Percentiles rank a stretch among this genome's conserved stretches.
These are phyloP conservation scores for Schlechtendalia chinensis DNA, from an alignment of 1,140 invertebrate species.

Conservation along the genomic window DNA sequence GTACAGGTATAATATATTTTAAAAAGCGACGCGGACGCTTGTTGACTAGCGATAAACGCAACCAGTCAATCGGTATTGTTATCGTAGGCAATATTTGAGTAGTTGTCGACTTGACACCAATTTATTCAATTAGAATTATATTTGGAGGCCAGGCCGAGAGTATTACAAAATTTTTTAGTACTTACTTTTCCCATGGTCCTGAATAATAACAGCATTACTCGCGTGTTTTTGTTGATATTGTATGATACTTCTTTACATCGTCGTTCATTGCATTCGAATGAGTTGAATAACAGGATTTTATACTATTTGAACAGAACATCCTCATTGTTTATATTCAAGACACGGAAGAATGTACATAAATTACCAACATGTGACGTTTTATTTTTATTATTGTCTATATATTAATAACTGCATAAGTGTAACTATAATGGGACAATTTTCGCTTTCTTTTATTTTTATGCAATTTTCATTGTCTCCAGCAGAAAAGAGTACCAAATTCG, in stretches of 20 bases:
- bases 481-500: background rate
- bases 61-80: too few species aligned
- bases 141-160: too few species aligned
- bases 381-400: too few species aligned
- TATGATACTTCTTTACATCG: slow-evolving; percentile 1
- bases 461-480: slow-evolving; percentile 18
- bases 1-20: too few species aligned
- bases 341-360: slow-evolving; percentile 16
- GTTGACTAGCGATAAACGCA: too few species aligned
- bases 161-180: background rate
- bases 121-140: too few species aligned
- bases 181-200: slow-evolving; percentile 31
- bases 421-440: background rate
- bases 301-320: background rate
- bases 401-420: background rate
- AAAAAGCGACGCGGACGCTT: too few species aligned
- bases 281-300: background rate
- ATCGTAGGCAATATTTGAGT: too few species aligned
- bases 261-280: slow-evolving; percentile 13
- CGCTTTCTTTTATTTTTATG: slow-evolving; percentile 32
- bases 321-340: slow-evolving; percentile 35
- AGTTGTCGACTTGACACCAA: too few species aligned
- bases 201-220: background rate
- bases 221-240: background rate
- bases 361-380: background rate